phyloP scores from a whole-genome alignment of 2,888 invertebrate species.

The Timema podura region DNA sequence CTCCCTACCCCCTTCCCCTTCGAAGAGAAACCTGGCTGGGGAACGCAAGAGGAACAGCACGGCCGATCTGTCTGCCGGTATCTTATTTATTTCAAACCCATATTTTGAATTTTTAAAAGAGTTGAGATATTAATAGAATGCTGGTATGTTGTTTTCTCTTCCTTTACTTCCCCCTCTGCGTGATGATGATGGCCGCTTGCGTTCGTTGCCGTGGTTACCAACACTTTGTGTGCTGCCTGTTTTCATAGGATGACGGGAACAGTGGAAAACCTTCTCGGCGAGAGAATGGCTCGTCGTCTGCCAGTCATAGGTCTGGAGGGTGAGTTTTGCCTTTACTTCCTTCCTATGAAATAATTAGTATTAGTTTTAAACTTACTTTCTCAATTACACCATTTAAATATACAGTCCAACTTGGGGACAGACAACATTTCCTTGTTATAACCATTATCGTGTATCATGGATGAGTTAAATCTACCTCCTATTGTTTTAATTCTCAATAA shows the following conservation, averaged over 20 bases:
- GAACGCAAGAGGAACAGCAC: conserved; percentile 20
- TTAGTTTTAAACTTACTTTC: too few species aligned
- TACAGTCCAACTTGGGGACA: too few species aligned
- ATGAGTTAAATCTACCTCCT: too few species aligned
- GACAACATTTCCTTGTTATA: too few species aligned
- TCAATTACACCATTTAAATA: too few species aligned
- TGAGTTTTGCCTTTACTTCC: conserved; percentile 42
- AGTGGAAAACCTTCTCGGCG: conserved; percentile 31
- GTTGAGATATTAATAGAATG: conserved; percentile 42
- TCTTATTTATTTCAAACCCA: too few species aligned
- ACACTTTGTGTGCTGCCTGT: conserved; percentile 40
- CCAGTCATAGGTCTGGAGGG: conserved; percentile 51
- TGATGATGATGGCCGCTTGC: conserved; percentile 30
- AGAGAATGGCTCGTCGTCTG: conserved; percentile 54
- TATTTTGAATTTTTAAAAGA: too few species aligned
- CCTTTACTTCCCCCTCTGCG: conserved; percentile 41
- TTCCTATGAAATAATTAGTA: too few species aligned
- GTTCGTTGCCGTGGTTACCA: conserved; percentile 32
- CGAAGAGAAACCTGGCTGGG: background rate
- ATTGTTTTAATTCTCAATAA: too few species aligned
- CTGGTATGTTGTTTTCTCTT: conserved; percentile 43
- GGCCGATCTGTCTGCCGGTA: too few species aligned
- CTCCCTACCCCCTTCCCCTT: conserved; percentile 12
- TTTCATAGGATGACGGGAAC: conserved; percentile 50
- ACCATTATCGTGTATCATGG: too few species aligned